Evolutionary conservation across 1,140 invertebrate genomes (phyloP), one percentile per base, ranked within the genome.

Genomic region (Notospermus geniculatus): DNA sequence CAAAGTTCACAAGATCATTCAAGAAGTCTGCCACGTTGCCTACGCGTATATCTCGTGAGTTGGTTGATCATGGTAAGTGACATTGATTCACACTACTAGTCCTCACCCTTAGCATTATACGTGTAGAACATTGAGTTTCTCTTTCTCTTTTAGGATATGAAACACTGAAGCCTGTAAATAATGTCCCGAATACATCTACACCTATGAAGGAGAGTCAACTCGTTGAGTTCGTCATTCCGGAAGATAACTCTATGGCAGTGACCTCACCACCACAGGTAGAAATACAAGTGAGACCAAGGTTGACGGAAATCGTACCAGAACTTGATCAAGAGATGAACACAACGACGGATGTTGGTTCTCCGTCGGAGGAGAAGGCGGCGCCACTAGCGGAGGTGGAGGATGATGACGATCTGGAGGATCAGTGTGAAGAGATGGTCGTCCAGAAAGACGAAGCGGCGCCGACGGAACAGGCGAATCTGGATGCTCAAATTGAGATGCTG

Each of bases 401-500:
- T n/a, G n/a, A n/a, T n/a, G n/a, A n/a, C n/a, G 28, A 36, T 36
- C 56, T 50, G 5, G 46, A 50, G 4, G 46, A 50, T 5, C 19
- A 50, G 4, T 23, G n/a, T 50, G 25, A 23, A 9, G 19, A 19
- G 46, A 7, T n/a, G n/a, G 25, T 23, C 5, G n/a, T 50, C n/a
- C 4, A 7, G n/a, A 50, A 50, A 36, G 56, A 32, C 56, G 32
- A 32, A 9, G 36, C 29, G n/a, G 15, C 2, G 17, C 56, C 56
- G n/a, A n/a, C 55, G 22, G 55, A 30, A 13, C 56, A 30, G 15
- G 56, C 30, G 23, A 54, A 63, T 39, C 56, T 63, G 22, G 62
- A 63, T 28, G 62, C 62, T 1, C 62, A 63, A 28, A 63, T 63
- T 11, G 27, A 63, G 57, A 29, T 52, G 46, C 57, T 63, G 32